Base-by-base conservation (phyloP, 2,113 vertebrate species). In the Epinephelus cyanopodus region DNA sequence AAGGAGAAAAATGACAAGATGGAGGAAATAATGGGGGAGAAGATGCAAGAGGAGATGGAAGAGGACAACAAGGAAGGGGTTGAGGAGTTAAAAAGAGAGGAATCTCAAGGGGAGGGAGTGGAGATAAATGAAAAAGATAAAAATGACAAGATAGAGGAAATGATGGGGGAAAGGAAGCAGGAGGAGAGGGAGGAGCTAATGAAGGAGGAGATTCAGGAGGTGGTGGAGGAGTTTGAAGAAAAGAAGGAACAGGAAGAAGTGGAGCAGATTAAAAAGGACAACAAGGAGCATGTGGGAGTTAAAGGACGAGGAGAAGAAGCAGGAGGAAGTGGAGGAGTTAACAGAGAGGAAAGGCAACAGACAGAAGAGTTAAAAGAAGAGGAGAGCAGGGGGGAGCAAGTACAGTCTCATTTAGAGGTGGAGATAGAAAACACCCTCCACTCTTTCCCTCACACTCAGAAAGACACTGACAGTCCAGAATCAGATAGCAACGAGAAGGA, bases 51-150 rank as follows among this genome's bases (percentile, higher is more conserved):
- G 23, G 23, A 17, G 4, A 7, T 25, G n/a, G 10, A 65, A 1
- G 37, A 42, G 7, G 15, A 1, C 0, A 42, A 25, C 0, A 3
- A n/a, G 12, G 0, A 47, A 23, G 13, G 13, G 3, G 11, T 7
- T 4, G 5, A 50, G 0, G 27, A 27, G 54, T 19, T 60, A 3
- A 50, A 21, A 0, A 12, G 2, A 27, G 29, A 39, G 9, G 14
- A 7, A 19, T n/a, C 47, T 5, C 14, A 57, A 18, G 11, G 29
- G 6, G 56, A 73, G 6, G 6, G 10, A 37, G 6, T 57, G 15
- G 53, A 56, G 6, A 0, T n/a, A 14, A 21, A 52, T 5, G 37
- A 13, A 14, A 7, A 5, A 1, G 7, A 5, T 11, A 17, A 53
- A 21, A 23, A n/a, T 10, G 29, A 19, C 27, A 33, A 54, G 3